phyloP scores from a whole-genome alignment of 1,140 invertebrate genomes.

The Galleria mellonella region DNA sequence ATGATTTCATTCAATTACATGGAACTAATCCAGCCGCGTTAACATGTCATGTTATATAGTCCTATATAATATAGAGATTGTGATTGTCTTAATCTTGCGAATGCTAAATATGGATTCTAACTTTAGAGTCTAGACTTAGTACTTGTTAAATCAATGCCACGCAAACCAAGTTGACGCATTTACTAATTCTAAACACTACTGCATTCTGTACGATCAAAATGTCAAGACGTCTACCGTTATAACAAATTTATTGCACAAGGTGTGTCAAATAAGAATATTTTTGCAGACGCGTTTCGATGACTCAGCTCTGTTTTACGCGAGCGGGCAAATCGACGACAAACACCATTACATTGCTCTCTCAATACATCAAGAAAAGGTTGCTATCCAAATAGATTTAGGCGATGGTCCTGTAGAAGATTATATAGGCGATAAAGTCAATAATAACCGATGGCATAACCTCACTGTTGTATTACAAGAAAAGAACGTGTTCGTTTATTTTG shows the following conservation, averaged over 20 bases:
- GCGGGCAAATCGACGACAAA: conserved; percentile 86
- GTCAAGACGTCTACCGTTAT: background rate
- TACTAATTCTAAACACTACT: no score
- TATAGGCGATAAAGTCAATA: conserved; percentile 81
- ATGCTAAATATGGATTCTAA: no score
- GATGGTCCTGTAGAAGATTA: conserved; percentile 81
- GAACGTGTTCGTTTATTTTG: conserved; percentile 82
- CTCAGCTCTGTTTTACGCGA: conserved; percentile 90
- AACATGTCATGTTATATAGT: no score
- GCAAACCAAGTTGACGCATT: no score
- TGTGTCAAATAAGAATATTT: conserved; percentile 20
- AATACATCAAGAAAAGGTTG: conserved; percentile 84
- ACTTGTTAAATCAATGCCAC: no score
- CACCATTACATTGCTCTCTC: conserved; percentile 90
- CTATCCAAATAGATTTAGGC: conserved; percentile 89
- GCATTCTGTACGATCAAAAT: no score
- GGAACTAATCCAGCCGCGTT: no score
- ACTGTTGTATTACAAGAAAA: conserved; percentile 88
- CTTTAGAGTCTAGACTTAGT: no score
- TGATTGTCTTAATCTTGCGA: no score
- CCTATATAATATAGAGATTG: no score
- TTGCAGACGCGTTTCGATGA: conserved; percentile 88
- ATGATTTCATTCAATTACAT: no score
- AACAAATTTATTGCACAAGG: conserved; percentile 1
- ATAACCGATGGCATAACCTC: conserved; percentile 91